These are phyloP conservation scores for Hydractinia echinata DNA, from an alignment of 30 jellyfish, hydroid and myxozoan species.

Conservation along the genomic window DNA sequence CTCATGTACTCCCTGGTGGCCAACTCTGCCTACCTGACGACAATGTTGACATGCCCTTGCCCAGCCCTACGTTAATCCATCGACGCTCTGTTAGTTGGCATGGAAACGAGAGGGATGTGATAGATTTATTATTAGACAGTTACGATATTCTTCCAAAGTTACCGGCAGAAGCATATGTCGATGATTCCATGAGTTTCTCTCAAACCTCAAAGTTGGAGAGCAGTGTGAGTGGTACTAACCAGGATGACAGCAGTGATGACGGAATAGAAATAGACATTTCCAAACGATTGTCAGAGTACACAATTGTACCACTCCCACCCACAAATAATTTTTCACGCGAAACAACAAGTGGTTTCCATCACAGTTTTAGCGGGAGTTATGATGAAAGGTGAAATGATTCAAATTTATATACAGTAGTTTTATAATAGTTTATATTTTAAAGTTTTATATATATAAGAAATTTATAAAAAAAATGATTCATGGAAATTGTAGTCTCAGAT, in stretches of 20 bases:
- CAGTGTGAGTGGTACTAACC: slow-evolving; percentile 12
- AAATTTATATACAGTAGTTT: neutral
- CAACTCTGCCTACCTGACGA: slow-evolving; percentile 74
- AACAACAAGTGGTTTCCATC: slow-evolving; percentile 29
- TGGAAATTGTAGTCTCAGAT: no score
- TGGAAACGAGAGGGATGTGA: slow-evolving; percentile 68
- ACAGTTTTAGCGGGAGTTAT: slow-evolving; percentile 34
- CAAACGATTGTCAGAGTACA: slow-evolving; percentile 23
- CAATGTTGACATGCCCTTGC: neutral
- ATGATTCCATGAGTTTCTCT: slow-evolving; percentile 56
- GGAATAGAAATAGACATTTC: slow-evolving; percentile 62
- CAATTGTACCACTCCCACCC: slow-evolving; percentile 16
- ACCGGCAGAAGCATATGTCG: slow-evolving; percentile 15
- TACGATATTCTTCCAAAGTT: slow-evolving; percentile 61
- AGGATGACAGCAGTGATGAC: slow-evolving; percentile 72
- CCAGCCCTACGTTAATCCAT: slow-evolving; percentile 7
- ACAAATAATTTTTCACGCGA: neutral
- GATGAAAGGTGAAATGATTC: neutral
- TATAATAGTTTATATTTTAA: neutral
- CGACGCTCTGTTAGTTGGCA: slow-evolving; percentile 90
- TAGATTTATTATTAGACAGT: slow-evolving; percentile 70
- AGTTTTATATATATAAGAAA: no score
- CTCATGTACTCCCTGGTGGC: slow-evolving; percentile 94
- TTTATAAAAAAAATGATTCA: no score
- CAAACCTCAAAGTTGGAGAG: slow-evolving; percentile 36